Conservation (phyloP, 2,113 vertebrate genomes). For the Campylomormyrus numenius region DNA sequence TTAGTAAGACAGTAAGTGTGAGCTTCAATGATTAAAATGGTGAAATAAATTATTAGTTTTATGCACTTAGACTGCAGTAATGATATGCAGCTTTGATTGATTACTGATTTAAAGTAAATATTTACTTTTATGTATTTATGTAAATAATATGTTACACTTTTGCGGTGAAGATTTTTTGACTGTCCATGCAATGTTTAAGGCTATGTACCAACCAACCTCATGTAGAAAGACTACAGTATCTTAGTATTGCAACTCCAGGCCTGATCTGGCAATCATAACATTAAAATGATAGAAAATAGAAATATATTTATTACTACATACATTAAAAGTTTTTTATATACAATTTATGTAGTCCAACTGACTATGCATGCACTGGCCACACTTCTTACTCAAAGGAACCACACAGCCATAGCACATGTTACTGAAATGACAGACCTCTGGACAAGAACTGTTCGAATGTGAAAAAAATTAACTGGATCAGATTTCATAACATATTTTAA, state of each 20-base stretch:
- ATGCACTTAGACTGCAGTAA: neutral
- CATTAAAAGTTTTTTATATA: conserved; percentile 15
- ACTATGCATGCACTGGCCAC: conserved; percentile 11
- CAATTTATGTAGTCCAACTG: conserved; percentile 7
- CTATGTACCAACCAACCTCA: conserved; percentile 8
- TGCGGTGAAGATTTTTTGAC: neutral
- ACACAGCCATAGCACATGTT: neutral
- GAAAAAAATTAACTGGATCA: neutral
- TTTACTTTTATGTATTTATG: neutral
- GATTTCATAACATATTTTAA: neutral
- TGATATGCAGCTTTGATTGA: neutral
- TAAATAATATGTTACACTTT: conserved; percentile 9
- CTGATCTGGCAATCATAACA: conserved; percentile 7
- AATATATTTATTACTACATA: conserved; percentile 21
- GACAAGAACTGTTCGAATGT: neutral
- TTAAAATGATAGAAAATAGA: conserved; percentile 14
- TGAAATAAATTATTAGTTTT: neutral
- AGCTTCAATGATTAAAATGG: neutral
- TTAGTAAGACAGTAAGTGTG: neutral
- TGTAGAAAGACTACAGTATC: neutral
- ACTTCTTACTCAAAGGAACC: neutral
- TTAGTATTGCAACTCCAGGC: conserved; percentile 14
- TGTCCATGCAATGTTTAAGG: conserved; percentile 18
- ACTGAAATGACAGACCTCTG: neutral
- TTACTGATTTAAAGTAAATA: neutral